Evolutionary conservation across 2,113 vertebrate species (phyloP).

Genomic region (Hiodon tergisus): DNA sequence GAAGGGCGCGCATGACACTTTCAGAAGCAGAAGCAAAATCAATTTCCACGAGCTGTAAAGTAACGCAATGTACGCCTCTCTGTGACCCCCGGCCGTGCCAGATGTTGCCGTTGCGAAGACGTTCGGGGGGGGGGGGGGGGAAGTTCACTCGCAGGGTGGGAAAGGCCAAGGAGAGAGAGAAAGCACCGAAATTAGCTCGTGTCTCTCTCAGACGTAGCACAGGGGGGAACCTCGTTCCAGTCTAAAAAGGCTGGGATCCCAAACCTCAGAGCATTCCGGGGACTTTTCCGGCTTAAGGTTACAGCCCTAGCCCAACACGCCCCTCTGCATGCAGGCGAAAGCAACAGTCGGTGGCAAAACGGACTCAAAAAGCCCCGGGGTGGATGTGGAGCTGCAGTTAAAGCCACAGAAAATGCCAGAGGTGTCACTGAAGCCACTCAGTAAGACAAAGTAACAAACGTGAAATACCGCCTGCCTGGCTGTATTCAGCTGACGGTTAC

Average conservation of each 20-base stretch:
- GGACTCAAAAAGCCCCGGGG: background rate
- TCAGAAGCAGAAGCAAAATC: background rate
- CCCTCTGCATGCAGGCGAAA: conserved; percentile 10
- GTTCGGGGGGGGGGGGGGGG: conserved; percentile 5
- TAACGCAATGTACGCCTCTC: background rate
- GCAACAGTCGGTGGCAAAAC: background rate
- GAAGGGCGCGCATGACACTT: background rate
- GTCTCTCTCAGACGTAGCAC: background rate
- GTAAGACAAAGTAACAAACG: no score
- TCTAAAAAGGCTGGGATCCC: background rate
- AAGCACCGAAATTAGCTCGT: background rate
- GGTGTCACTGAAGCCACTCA: background rate
- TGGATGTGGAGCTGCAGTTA: background rate
- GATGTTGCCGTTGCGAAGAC: conserved; percentile 24
- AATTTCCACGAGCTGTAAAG: background rate
- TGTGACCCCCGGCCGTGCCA: conserved; percentile 10
- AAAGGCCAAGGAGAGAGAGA: background rate
- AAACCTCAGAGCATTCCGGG: conserved; percentile 12
- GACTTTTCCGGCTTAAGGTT: conserved; percentile 20
- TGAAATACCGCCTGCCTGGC: no score
- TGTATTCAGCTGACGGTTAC: no score
- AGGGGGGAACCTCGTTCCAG: background rate
- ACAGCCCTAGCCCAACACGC: conserved; percentile 20
- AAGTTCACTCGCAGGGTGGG: conserved; percentile 23
- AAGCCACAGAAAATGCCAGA: background rate